phyloP scores from a whole-genome alignment of 1,140 invertebrate species.

The Platyscapa corneri region DNA sequence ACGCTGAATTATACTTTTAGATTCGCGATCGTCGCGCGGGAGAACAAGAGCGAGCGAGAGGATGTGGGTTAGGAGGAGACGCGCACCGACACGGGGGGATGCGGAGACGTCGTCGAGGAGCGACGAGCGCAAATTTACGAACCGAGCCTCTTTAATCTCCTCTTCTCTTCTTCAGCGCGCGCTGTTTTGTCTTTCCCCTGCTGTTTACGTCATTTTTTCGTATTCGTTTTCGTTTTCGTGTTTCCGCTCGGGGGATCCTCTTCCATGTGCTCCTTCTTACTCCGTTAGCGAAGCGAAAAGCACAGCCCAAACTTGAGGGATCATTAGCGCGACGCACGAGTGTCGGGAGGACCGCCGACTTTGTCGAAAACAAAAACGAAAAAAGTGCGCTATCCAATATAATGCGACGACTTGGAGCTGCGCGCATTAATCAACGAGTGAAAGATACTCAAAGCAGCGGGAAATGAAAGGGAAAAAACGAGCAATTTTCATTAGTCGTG shows the following conservation, averaged over 20 bases:
- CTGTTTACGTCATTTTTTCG: too few relatives aligned
- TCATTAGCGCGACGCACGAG: conserved; percentile 1
- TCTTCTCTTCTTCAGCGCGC: background rate
- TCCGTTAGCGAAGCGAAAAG: background rate
- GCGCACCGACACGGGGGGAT: background rate
- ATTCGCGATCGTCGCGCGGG: conserved; percentile 43
- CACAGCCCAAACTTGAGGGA: background rate
- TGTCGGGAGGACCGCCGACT: background rate
- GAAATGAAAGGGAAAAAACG: background rate
- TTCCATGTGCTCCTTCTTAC: background rate
- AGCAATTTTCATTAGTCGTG: background rate
- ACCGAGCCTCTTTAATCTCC: background rate
- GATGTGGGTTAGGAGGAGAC: conserved; percentile 39
- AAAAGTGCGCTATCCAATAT: too few relatives aligned
- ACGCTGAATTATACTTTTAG: conserved; percentile 64
- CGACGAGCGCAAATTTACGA: background rate
- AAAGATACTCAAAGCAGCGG: background rate
- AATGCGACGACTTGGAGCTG: too few relatives aligned
- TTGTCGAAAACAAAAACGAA: too few relatives aligned
- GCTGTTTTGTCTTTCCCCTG: too few relatives aligned
- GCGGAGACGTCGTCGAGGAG: too few relatives aligned
- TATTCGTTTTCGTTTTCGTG: too few relatives aligned
- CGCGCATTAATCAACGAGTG: too few relatives aligned
- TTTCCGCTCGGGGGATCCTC: too few relatives aligned
- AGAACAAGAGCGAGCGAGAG: conserved; percentile 23